These are phyloP conservation scores for Morelia viridis DNA, from an alignment of 2,797 vertebrate species.

Conservation along the genomic window DNA sequence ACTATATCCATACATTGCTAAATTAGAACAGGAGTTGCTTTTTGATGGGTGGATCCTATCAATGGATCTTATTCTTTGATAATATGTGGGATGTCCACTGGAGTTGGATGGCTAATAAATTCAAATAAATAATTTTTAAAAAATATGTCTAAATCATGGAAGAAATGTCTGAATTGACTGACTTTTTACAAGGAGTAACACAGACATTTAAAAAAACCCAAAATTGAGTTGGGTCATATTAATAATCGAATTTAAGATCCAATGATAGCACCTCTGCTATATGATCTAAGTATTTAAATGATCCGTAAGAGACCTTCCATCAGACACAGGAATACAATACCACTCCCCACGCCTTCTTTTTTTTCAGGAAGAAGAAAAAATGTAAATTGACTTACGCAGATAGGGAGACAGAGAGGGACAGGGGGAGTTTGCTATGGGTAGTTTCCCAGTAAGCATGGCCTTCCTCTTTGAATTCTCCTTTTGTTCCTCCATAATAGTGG, in stretches of 20 bases:
- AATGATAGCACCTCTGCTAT: neutral
- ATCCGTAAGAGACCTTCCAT: neutral
- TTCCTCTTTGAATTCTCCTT: slow-evolving; percentile 32
- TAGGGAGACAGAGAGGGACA: slow-evolving; percentile 83
- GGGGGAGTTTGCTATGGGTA: neutral
- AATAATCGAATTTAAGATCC: neutral
- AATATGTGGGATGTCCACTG: neutral
- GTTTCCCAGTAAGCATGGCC: neutral
- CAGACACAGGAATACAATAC: neutral
- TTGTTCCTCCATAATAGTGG: slow-evolving; percentile 36
- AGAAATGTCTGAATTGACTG: neutral
- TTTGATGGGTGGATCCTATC: neutral
- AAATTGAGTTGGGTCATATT: neutral
- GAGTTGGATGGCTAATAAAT: neutral
- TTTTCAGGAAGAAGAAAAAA: neutral
- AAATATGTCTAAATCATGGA: neutral
- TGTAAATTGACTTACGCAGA: slow-evolving; percentile 81
- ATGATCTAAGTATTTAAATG: neutral
- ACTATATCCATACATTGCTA: neutral
- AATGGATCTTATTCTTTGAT: neutral
- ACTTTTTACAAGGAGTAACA: neutral
- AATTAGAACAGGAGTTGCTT: neutral
- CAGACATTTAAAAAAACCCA: neutral
- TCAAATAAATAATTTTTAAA: neutral
- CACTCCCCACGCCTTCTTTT: neutral